Evolutionary conservation across 1,140 invertebrate genomes (phyloP).

Genomic region (Dinothrombium tinctorium): DNA sequence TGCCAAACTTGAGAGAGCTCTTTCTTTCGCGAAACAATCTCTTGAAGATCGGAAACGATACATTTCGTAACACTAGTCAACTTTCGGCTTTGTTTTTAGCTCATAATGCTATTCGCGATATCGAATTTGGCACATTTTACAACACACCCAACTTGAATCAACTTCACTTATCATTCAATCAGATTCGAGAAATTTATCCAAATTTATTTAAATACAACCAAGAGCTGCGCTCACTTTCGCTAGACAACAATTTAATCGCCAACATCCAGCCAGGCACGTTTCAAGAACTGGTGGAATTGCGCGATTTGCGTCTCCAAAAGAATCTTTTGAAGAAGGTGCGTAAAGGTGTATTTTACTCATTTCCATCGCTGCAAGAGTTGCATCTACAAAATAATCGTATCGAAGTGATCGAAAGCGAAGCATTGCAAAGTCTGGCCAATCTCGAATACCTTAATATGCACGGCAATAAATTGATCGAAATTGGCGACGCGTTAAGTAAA

Average conservation of each 20-base stretch:
- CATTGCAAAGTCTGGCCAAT: constrained; percentile 49
- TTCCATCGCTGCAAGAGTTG: constrained; percentile 51
- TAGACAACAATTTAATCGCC: constrained; percentile 68
- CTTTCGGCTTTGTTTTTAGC: constrained; percentile 61
- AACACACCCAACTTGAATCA: constrained; percentile 47
- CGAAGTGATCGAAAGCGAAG: constrained; percentile 48
- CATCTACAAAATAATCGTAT: constrained; percentile 68
- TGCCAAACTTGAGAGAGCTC: constrained; percentile 47
- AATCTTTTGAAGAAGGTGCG: constrained; percentile 49
- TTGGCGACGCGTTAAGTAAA: constrained; percentile 48
- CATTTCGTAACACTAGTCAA: constrained; percentile 46
- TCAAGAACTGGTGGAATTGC: constrained; percentile 36
- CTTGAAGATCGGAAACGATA: constrained; percentile 48
- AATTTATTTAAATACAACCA: constrained; percentile 44
- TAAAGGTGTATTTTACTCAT: constrained; percentile 48
- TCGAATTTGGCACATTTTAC: constrained; percentile 43
- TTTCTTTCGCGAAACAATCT: constrained; percentile 78
- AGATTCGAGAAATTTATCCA: constrained; percentile 43
- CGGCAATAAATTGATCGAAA: constrained; percentile 42
- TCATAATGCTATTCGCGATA: constrained; percentile 51
- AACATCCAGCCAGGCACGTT: constrained; percentile 55
- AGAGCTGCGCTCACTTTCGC: constrained; percentile 50
- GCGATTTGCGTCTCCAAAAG: constrained; percentile 60
- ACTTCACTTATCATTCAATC: constrained; percentile 62
- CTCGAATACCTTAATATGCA: constrained; percentile 72